Conservation (phyloP, 1,140 invertebrate species). For the Achatina immaculata region DNA sequence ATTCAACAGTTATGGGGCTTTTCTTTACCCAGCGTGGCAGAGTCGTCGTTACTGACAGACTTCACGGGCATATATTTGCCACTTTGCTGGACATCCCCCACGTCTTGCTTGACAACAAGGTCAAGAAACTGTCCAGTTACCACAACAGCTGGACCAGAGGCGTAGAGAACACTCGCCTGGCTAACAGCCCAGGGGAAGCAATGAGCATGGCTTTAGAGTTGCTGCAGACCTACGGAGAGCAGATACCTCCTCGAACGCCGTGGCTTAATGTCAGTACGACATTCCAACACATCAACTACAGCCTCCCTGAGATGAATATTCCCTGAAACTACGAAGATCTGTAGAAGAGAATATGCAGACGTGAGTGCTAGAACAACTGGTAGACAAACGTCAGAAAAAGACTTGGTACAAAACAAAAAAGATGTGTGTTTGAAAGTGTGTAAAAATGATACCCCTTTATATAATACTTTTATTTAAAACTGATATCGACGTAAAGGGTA, state of each 20-base stretch:
- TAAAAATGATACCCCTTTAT: too few relatives aligned
- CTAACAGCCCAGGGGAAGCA: not conserved
- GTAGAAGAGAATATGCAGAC: too few relatives aligned
- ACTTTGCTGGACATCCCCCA: slow-evolving; percentile 45
- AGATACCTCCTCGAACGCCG: slow-evolving; percentile 2
- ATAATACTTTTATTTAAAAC: too few relatives aligned
- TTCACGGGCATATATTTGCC: slow-evolving; percentile 48
- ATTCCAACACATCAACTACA: not conserved
- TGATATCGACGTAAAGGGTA: too few relatives aligned
- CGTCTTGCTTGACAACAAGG: slow-evolving; percentile 43
- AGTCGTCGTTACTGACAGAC: slow-evolving; percentile 48
- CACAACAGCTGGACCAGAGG: slow-evolving; percentile 42
- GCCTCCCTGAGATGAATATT: not conserved
- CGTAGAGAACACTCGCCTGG: slow-evolving; percentile 20
- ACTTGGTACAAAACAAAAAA: too few relatives aligned
- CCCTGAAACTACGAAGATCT: too few relatives aligned
- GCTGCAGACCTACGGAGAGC: slow-evolving; percentile 15
- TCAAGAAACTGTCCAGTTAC: slow-evolving; percentile 40
- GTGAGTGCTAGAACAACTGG: too few relatives aligned
- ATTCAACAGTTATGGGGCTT: slow-evolving; percentile 23
- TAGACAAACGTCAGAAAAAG: too few relatives aligned
- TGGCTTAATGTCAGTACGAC: not conserved
- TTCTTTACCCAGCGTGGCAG: slow-evolving; percentile 37
- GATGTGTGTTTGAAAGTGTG: too few relatives aligned
- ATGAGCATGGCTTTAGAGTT: slow-evolving; percentile 24